Conservation (phyloP, 2,113 vertebrate species). For the Urocynchramus pylzowi region DNA sequence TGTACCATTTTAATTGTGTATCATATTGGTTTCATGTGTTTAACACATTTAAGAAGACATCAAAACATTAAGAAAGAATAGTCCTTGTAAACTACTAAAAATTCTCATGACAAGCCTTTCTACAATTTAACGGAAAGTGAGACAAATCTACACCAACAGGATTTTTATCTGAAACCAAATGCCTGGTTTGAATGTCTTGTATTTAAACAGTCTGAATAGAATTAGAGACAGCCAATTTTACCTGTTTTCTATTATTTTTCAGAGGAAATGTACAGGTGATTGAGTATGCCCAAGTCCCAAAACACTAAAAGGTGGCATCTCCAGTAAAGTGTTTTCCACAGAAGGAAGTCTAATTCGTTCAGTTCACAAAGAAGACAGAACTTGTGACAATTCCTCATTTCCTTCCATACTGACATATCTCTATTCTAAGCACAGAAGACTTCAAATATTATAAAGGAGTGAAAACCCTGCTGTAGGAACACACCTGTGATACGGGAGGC, state of each 20-base stretch:
- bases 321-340: not conserved
- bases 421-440: not conserved
- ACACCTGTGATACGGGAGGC: constrained; percentile 34
- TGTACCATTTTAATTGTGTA: not conserved
- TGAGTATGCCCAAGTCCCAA: not conserved
- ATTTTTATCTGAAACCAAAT: not conserved
- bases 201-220: not conserved
- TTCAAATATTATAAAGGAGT: not conserved
- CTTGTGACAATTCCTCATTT: not conserved
- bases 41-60: not conserved
- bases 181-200: not conserved
- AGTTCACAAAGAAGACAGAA: not conserved
- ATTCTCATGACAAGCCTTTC: not conserved
- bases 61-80: not conserved
- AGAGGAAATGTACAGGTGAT: not conserved
- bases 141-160: not conserved
- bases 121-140: not conserved
- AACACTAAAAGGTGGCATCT: not conserved
- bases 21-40: not conserved
- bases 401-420: not conserved
- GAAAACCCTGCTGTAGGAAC: constrained; percentile 29
- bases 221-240: not conserved
- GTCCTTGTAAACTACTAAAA: not conserved
- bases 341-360: not conserved
- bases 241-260: not conserved